Base-by-base conservation (phyloP, 2,888 invertebrate species). In the Eupithecia pulchellata region DNA sequence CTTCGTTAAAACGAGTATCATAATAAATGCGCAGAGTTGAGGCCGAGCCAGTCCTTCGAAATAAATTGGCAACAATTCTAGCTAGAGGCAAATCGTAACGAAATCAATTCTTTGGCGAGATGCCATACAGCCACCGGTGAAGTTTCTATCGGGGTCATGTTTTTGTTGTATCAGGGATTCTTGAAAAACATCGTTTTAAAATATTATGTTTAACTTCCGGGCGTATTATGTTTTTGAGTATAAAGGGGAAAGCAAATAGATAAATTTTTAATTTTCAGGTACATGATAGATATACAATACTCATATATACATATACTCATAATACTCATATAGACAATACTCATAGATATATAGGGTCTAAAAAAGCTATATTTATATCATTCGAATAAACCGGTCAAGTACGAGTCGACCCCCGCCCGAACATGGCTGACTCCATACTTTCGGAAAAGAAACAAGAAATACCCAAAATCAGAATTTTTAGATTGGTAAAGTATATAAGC, bases 21-120 rank as follows among this genome's bases (percentile, higher is more conserved):
- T 57, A 58, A 66, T 4, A 65, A 55, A 60, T 30, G 58, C 39
- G 30, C 72, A 69, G 73, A 71, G 68, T 52, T 52, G 74, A 69
- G 73, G 73, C 29, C 58, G 29, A 60, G 58, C 52, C 64, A 47
- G 69, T 73, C 77, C 75, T 75, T 71, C 64, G 25, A 79, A 77
- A 82, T 73, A 80, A 76, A 79, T 85, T 85, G 85, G 84, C 85
- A 84, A 78, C 77, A 77, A 73, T 79, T 81, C 75, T 76, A 80
- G 81, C 79, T 81, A 80, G 78, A 82, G 75, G 77, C 64, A 69
- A 74, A 74, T 68, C 77, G 78, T 79, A 77, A 79, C 76, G 77
- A 82, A 80, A 80, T 77, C 74, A 81, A 73, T 75, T 71, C 64
- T 78, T 86, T 86, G 86, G 86, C 86, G 71, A 65, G 67, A 69